Evolutionary conservation across 2,113 vertebrate species (phyloP), one percentile per base, ranked within the genome.

Genomic region (Hippocampus zosterae): DNA sequence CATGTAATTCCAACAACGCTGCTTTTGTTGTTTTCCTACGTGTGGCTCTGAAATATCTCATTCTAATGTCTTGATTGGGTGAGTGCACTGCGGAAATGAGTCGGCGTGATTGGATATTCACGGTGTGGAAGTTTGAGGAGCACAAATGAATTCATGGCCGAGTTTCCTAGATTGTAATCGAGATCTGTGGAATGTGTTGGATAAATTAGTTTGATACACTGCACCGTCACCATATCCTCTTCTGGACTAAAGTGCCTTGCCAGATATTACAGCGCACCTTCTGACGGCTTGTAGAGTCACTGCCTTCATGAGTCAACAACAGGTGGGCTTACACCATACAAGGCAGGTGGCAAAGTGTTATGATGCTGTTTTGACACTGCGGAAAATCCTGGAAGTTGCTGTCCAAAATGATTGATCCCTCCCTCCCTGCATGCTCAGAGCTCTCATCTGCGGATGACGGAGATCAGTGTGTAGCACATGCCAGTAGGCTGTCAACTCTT

Each of bases 1-100:
- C 83, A 68, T 69, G 67, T 65, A 68, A 65, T 72, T 23, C 67
- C 63, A 79, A 48, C 25, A 69, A 70, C 9, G 23, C 29, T 40
- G 71, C 61, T 41, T 46, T 67, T 33, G 12, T 10, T 6, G 16
- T 64, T 62, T 68, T 37, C 25, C 40, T 15, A 44, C 8, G 7
- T 44, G 6, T 25, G n/a, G n/a, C n/a, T 16, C n/a, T 23, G 41
- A 64, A 44, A 64, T 41, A 64, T 63, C 3, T n/a, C 23, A 23
- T 23, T 64, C 11, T 12, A 64, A 25, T 44, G 21, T 19, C 33
- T 25, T 42, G n/a, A 64, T 44, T 44, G 37, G 33, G 33, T 62
- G 8, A 40, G 33, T n/a, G 33, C 18, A 10, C 5, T 2, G 41
- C 4, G 13, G 18, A 44, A 64, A 23, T 15, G 6, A 25, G 25